Evolutionary conservation across 1,140 invertebrate species (phyloP).

Genomic region (Drosophila ficusphila): DNA sequence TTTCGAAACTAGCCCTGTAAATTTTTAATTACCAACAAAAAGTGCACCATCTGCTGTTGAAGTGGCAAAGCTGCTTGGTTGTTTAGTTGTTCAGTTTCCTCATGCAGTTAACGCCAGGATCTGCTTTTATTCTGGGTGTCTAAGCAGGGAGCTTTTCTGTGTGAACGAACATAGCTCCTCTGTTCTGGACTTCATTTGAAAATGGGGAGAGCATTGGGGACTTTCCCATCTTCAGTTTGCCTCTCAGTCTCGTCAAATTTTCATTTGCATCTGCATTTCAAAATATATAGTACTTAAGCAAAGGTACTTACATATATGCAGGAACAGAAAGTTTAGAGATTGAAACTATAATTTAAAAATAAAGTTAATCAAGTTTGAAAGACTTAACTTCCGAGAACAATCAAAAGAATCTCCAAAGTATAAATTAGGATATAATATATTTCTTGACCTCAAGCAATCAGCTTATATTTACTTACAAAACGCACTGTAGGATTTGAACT

Average conservation of each 20-base stretch:
- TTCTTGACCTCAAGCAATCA: not conserved
- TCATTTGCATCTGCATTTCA: constrained; percentile 28
- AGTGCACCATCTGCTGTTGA: constrained; percentile 23
- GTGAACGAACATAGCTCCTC: constrained; percentile 17
- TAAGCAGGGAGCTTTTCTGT: constrained; percentile 9
- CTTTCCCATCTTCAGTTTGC: constrained; percentile 41
- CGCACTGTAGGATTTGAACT: constrained; percentile 14
- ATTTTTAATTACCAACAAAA: constrained; percentile 40
- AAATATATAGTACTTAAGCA: constrained; percentile 18
- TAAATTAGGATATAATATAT: too few relatives aligned
- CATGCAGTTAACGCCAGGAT: constrained; percentile 29
- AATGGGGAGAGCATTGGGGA: too few relatives aligned
- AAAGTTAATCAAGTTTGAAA: too few relatives aligned
- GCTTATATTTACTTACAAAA: not conserved
- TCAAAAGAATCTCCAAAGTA: too few relatives aligned
- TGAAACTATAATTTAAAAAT: too few relatives aligned
- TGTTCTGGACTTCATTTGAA: too few relatives aligned
- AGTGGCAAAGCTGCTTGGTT: constrained; percentile 16
- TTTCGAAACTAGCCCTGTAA: not conserved
- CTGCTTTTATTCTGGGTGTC: not conserved
- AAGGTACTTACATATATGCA: constrained; percentile 7
- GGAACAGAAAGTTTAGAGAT: constrained; percentile 27
- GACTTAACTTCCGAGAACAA: too few relatives aligned
- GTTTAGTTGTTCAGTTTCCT: constrained; percentile 20
- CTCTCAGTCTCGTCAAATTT: constrained; percentile 24